Evolutionary conservation across 2,797 vertebrate genomes (phyloP).

Genomic region (Tachyglossus aculeatus): DNA sequence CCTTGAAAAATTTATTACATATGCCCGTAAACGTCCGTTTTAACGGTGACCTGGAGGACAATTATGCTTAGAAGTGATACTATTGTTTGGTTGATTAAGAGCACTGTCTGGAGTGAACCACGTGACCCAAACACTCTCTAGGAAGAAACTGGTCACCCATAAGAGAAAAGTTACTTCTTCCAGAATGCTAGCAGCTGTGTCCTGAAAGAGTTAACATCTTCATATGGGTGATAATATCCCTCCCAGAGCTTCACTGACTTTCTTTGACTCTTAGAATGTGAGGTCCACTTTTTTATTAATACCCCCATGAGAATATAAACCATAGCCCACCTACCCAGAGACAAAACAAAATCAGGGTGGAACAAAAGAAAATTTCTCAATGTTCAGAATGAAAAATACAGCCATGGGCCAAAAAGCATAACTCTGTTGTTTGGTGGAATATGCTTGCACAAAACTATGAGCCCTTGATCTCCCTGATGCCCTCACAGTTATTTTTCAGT

Average conservation of each 20-base stretch:
- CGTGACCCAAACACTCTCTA: not conserved
- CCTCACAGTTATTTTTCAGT: no score
- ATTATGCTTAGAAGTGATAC: not conserved
- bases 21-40: not conserved
- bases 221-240: not conserved
- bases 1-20: not conserved
- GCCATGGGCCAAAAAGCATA: not conserved
- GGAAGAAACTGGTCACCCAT: not conserved
- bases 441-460: no score
- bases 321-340: not conserved
- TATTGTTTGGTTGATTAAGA: not conserved
- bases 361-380: no score
- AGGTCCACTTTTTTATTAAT: not conserved
- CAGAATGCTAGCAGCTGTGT: not conserved
- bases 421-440: no score
- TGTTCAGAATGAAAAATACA: not conserved
- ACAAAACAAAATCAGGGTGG: not conserved
- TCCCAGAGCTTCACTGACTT: not conserved
- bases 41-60: not conserved
- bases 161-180: not conserved
- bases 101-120: not conserved
- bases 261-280: not conserved
- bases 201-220: constrained; percentile 1
- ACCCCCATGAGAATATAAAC: constrained; percentile 9
- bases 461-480: no score